Evolutionary conservation across 2,113 vertebrate genomes (phyloP), one percentile per base, ranked within the genome.

Genomic region (Holacanthus passer): DNA sequence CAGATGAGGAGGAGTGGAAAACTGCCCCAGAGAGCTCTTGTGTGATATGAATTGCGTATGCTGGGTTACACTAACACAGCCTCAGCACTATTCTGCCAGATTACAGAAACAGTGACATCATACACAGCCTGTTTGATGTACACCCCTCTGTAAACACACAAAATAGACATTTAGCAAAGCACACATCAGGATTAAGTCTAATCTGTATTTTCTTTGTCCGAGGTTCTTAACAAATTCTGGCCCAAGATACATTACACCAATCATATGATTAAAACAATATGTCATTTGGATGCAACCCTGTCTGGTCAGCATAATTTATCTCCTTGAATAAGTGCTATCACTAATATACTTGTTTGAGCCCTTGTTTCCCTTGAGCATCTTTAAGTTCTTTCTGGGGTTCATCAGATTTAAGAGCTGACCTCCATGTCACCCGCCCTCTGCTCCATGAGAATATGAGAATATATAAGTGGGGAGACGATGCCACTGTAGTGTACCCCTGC

Each of bases 51-150:
- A 88, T 68, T 79, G 81, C 16, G 9, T 70, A 59, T 60, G 72
- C 62, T 77, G 67, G 47, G 79, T 86, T 90, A 82, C 24, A 75
- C 77, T 2, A 89, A 91, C 60, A 87, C 16, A 83, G 73, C 66
- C 65, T 84, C 29, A 19, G 73, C 67, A 77, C 6, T 77, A 47
- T 81, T 80, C 77, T 62, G 55, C 59, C 62, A 87, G 76, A 88
- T 79, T 74, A 73, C 75, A 93, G 84, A 79, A 88, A 90, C 83
- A 89, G 20, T 90, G 81, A 91, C 76, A 88, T 87, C 77, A 91
- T 82, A 66, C 35, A 55, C 22, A 62, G 59, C 67, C 45, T 52
- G 59, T 17, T 85, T 83, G 59, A 78, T 79, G 63, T 55, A 78
- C 19, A 56, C 37, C 47, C 55, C 20, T 77, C 50, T 80, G 37